Conservation (phyloP, 2,888 invertebrate species). For the Beris chalybata region DNA sequence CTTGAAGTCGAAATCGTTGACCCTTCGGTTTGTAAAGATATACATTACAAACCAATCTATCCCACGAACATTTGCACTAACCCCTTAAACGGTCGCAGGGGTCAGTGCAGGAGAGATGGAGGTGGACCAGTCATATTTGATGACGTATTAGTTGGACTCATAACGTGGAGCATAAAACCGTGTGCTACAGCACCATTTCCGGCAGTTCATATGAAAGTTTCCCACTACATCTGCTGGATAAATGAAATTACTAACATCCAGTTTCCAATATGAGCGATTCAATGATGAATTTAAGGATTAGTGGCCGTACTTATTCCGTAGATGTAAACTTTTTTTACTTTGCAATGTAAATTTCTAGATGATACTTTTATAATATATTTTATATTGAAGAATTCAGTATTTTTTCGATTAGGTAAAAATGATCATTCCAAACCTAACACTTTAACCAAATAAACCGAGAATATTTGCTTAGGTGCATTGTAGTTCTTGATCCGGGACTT, state of each 20-base stretch:
- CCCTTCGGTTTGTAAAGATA: slow-evolving; percentile 51
- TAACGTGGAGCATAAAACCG: slow-evolving; percentile 58
- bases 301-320: no score
- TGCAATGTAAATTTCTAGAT: no score
- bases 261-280: neutral
- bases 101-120: slow-evolving; percentile 57
- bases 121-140: slow-evolving; percentile 56
- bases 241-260: slow-evolving; percentile 1
- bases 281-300: no score
- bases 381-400: no score
- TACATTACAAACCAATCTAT: slow-evolving; percentile 47
- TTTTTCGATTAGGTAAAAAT: no score
- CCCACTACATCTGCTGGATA: slow-evolving; percentile 52
- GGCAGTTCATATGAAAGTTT: slow-evolving; percentile 56
- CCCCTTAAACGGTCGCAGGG: slow-evolving; percentile 55
- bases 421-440: no score
- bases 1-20: slow-evolving; percentile 52
- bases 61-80: slow-evolving; percentile 56
- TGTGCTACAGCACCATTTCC: slow-evolving; percentile 55
- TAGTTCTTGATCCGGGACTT: no score
- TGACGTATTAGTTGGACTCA: slow-evolving; percentile 55
- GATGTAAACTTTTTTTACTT: no score
- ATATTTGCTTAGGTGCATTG: no score
- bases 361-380: no score
- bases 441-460: no score